Base-by-base conservation (phyloP, 2,888 invertebrate species). In the Dinocampus coccinellae region DNA sequence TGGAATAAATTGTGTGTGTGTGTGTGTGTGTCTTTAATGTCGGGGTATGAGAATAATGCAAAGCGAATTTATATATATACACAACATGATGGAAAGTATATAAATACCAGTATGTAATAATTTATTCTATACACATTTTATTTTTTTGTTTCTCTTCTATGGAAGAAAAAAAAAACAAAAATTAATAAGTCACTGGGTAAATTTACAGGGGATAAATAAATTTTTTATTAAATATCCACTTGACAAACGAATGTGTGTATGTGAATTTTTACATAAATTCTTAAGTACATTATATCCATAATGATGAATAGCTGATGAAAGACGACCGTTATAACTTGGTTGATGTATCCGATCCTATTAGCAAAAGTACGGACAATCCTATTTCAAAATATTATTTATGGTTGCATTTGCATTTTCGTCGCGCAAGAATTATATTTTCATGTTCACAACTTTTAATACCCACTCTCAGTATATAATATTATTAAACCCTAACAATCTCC, bases 311-410 rank as follows among this genome's bases (percentile, higher is more conserved):
- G 16, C 20, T 3, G 9, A 39, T n/a, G 16, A 47, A 47, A 1
- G 7, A 16, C 16, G 47, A 47, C 16, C n/a, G 16, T 47, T 47
- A 47, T 16, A 47, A 20, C 20, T 7, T 6, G 6, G 16, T 47
- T 7, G 20, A 47, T 47, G 20, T 53, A 64, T 53, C 53, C 53
- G 52, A 75, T 73, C 73, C 73, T 70, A 75, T 76, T 75, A 76
- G 69, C 52, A 60, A n/a, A 53, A 58, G 62, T 68, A 60, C 53
- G 66, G 52, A 52, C 62, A 74, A 74, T 74, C 68, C 74, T 73
- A 63, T 70, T 71, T 53, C 72, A 61, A 47, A 58, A 53, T 1
- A 4, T 69, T 70, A 76, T 75, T 75, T 76, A 76, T 67, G 71
- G 60, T 70, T 65, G 61, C 63, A 71, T 53, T 47, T 20, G 20